These are phyloP conservation scores for Andrena praecox DNA, from an alignment of 2,888 invertebrate species.

Conservation along the genomic window DNA sequence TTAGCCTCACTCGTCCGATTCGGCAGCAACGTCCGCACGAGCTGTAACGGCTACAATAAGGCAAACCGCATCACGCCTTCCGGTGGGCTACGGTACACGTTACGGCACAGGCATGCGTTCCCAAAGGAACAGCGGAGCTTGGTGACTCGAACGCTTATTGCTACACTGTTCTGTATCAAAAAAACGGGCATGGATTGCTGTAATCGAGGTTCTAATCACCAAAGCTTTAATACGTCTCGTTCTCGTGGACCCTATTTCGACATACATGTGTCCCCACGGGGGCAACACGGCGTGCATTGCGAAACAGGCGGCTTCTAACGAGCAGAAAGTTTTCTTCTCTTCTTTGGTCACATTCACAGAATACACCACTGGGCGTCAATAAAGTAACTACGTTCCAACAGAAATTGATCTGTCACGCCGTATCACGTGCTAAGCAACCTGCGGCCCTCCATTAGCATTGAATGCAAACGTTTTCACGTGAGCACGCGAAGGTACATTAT, in stretches of 20 bases:
- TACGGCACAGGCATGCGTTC: constrained; percentile 45
- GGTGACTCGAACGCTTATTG: neutral
- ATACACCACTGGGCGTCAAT: neutral
- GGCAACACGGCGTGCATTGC: neutral
- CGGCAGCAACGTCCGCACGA: constrained; percentile 50
- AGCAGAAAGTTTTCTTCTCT: neutral
- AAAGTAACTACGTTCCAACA: neutral
- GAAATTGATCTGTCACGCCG: neutral
- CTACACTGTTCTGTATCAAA: neutral
- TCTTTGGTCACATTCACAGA: neutral
- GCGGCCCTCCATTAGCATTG: constrained; percentile 6
- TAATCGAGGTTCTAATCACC: constrained; percentile 25
- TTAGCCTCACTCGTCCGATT: constrained; percentile 52
- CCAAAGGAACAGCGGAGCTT: constrained; percentile 34
- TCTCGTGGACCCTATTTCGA: neutral
- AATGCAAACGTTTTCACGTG: constrained; percentile 2
- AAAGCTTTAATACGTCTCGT: neutral
- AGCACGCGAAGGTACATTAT: neutral
- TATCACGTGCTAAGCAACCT: neutral
- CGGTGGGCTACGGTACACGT: constrained; percentile 54
- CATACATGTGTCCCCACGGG: neutral
- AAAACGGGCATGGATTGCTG: neutral
- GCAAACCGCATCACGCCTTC: constrained; percentile 67
- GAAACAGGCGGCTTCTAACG: neutral
- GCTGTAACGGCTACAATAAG: constrained; percentile 57